phyloP scores from a whole-genome alignment of 2,797 vertebrate species.

The Pipistrellus nathusii region DNA sequence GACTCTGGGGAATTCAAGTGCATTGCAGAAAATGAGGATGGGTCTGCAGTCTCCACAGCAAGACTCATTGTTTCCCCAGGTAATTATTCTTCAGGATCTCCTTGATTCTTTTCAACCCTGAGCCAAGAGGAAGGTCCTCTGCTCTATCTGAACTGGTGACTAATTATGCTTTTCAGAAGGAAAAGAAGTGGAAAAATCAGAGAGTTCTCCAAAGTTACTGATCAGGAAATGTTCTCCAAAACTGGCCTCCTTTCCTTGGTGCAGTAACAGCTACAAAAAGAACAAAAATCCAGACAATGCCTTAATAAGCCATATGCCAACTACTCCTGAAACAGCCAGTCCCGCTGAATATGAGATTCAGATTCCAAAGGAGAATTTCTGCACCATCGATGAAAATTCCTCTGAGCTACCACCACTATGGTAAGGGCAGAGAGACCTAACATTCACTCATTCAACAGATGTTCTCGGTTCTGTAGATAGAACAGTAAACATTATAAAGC shows the following conservation, averaged over 20 bases:
- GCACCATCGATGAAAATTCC: slow-evolving; percentile 61
- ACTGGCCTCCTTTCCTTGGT: slow-evolving; percentile 70
- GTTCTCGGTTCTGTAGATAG: background rate
- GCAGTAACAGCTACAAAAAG: slow-evolving; percentile 71
- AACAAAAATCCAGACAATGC: slow-evolving; percentile 48
- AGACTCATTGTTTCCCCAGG: slow-evolving; percentile 88
- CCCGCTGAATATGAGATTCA: slow-evolving; percentile 68
- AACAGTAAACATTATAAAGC: background rate
- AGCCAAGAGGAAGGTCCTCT: slow-evolving; percentile 18
- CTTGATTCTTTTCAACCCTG: background rate
- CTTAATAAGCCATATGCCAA: slow-evolving; percentile 50
- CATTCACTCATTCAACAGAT: background rate
- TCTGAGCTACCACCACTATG: slow-evolving; percentile 72
- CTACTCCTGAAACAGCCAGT: background rate
- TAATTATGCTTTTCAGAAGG: slow-evolving; percentile 81
- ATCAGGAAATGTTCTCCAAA: slow-evolving; percentile 74
- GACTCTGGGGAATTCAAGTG: slow-evolving; percentile 95
- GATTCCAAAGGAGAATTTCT: slow-evolving; percentile 70
- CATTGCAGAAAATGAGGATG: slow-evolving; percentile 91
- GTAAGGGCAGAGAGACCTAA: slow-evolving; percentile 78
- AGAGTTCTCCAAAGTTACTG: slow-evolving; percentile 49
- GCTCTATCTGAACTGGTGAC: slow-evolving; percentile 23
- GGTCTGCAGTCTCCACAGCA: slow-evolving; percentile 90
- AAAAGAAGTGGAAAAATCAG: slow-evolving; percentile 81
- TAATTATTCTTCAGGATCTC: slow-evolving; percentile 62